A percentile compares a stretch with the other conserved stretches of the same genome.
These are phyloP conservation scores for Anguilla marmorata DNA, from an alignment of 2,797 vertebrate species.

Conservation along the genomic window DNA sequence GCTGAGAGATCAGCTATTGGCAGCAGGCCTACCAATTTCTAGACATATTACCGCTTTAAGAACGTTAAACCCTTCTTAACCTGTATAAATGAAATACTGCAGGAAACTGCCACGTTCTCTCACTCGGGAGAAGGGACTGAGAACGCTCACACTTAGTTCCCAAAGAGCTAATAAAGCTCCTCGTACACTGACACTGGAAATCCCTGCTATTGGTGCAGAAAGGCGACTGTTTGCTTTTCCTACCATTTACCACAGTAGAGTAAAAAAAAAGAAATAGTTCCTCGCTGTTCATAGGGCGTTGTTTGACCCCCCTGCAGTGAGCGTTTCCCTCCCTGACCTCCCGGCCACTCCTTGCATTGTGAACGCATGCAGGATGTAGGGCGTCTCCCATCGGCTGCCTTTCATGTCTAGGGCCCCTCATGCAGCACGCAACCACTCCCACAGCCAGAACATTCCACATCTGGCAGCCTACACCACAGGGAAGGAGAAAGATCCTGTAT, in stretches of 20 bases:
- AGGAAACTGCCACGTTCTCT: neutral
- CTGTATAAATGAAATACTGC: neutral
- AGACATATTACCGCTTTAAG: neutral
- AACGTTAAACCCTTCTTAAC: neutral
- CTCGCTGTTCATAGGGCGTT: neutral
- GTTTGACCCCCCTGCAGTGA: neutral
- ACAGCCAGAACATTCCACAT: neutral
- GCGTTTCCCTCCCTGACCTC: neutral
- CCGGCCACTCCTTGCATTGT: neutral
- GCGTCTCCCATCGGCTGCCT: neutral
- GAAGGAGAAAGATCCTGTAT: neutral
- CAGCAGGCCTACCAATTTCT: too few relatives aligned
- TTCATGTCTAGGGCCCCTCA: neutral
- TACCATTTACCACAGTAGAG: neutral
- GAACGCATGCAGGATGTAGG: neutral
- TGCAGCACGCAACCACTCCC: neutral
- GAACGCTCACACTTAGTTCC: neutral
- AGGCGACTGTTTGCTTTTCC: neutral
- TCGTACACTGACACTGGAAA: neutral
- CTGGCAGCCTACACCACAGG: neutral
- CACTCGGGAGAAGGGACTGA: neutral
- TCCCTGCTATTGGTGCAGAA: neutral
- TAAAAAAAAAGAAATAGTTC: neutral
- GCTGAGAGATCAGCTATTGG: neutral
- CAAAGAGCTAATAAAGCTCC: neutral